phyloP scores from a whole-genome alignment of 2,888 invertebrate species.

The Willowsia nigromaculata region DNA sequence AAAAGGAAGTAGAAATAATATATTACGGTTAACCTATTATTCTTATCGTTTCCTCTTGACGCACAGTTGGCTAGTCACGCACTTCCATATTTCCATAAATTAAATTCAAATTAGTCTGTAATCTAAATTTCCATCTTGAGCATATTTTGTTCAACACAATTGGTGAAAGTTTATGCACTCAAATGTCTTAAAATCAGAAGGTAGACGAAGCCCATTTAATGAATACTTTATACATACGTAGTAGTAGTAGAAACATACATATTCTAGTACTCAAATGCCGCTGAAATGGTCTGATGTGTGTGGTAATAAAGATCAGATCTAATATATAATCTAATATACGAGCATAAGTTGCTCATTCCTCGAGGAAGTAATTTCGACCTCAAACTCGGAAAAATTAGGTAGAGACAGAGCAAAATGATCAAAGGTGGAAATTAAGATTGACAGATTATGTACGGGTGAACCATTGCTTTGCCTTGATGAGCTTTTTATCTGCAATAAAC shows the following conservation, averaged over 20 bases:
- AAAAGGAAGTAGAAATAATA: background rate
- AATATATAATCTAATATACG: too few species aligned
- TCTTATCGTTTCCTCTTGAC: background rate
- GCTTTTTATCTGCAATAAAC: background rate
- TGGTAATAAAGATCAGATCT: too few species aligned
- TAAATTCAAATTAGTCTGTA: slow-evolving; percentile 16
- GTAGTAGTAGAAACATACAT: too few species aligned
- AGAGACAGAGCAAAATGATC: background rate
- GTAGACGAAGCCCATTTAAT: too few species aligned
- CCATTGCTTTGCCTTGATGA: background rate
- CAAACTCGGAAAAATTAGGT: background rate
- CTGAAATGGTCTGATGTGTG: too few species aligned
- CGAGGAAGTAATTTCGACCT: background rate
- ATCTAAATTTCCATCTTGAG: background rate
- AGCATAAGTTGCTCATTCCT: background rate
- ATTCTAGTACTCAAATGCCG: too few species aligned
- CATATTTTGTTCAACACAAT: background rate
- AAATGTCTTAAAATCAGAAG: too few species aligned
- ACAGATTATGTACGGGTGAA: background rate
- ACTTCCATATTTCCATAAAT: background rate
- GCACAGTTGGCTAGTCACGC: background rate
- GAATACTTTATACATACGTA: too few species aligned
- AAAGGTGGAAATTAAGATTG: background rate
- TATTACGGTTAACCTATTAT: background rate
- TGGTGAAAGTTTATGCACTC: background rate